A percentile compares a stretch with the other conserved stretches of the same genome.
Conservation (phyloP, 1,140 invertebrate species). For the Colletes latitarsis region DNA sequence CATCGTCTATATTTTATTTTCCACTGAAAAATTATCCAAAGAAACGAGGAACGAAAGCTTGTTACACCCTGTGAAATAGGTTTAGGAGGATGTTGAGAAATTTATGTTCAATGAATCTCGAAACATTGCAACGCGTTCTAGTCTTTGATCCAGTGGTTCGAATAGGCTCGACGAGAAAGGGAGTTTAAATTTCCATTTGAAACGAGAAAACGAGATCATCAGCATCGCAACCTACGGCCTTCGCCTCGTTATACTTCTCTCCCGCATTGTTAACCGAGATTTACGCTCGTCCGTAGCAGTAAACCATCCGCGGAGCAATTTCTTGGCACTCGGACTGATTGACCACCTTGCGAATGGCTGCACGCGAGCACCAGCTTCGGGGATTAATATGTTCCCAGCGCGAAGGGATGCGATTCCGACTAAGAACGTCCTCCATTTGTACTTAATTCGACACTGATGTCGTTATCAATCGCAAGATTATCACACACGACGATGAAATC, state of each 20-base stretch:
- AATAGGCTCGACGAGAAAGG: background rate
- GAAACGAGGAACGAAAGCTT: background rate
- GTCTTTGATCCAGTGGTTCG: background rate
- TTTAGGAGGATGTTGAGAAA: too few relatives aligned
- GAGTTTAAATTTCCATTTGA: conserved; percentile 40
- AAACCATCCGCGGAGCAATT: conserved; percentile 56
- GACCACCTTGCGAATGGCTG: conserved; percentile 47
- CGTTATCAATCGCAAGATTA: conserved; percentile 39
- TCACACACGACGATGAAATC: too few relatives aligned
- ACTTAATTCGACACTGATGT: conserved; percentile 46
- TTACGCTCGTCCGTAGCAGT: conserved; percentile 54
- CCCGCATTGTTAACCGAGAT: conserved; percentile 61
- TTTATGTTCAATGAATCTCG: conserved; percentile 5
- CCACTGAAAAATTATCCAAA: background rate
- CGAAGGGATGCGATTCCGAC: conserved; percentile 40
- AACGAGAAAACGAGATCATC: conserved; percentile 52
- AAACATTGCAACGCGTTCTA: background rate
- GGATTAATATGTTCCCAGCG: conserved; percentile 60
- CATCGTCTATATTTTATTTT: too few relatives aligned
- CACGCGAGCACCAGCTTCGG: background rate
- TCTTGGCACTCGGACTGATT: conserved; percentile 52
- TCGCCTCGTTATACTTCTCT: conserved; percentile 51
- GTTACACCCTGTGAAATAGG: too few relatives aligned
- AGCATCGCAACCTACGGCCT: conserved; percentile 22
- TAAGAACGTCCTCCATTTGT: conserved; percentile 16